Conservation (phyloP, 2,888 invertebrate species). For the Sicus ferrugineus region DNA sequence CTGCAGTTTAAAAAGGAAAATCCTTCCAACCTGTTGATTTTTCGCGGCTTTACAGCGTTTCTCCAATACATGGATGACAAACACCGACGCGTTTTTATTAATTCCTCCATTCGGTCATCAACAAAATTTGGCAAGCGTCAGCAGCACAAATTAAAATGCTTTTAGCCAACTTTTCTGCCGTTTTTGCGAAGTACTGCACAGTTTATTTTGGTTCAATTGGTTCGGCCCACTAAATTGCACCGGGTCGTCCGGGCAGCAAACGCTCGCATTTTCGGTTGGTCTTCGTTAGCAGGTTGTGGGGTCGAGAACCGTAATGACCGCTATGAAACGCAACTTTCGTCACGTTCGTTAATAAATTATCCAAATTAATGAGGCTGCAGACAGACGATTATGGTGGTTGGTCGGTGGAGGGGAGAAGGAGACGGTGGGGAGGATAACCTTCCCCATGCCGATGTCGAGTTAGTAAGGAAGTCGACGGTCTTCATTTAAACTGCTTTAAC, state of each 20-base stretch:
- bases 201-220: conserved; percentile 33
- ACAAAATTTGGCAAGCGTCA: conserved; percentile 14
- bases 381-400: too few species aligned
- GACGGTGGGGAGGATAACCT: not conserved
- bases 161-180: conserved; percentile 20
- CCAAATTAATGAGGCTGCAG: too few species aligned
- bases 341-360: conserved; percentile 60
- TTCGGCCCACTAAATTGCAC: conserved; percentile 29
- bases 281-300: not conserved
- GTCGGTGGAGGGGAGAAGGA: not conserved
- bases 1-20: too few species aligned
- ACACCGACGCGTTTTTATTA: conserved; percentile 25
- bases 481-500: too few species aligned
- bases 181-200: conserved; percentile 24
- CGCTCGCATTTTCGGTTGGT: not conserved
- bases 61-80: too few species aligned
- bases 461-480: too few species aligned
- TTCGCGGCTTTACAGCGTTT: too few species aligned
- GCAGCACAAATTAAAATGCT: conserved; percentile 31
- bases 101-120: conserved; percentile 21
- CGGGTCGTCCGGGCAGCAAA: conserved; percentile 19
- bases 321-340: conserved; percentile 52
- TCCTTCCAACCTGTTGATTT: too few species aligned
- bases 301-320: not conserved
- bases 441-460: too few species aligned